A percentile compares a stretch with the other conserved stretches of the same genome.
Evolutionary conservation across 1,140 invertebrate genomes (phyloP).

Genomic region (Megalonaias nervosa): DNA sequence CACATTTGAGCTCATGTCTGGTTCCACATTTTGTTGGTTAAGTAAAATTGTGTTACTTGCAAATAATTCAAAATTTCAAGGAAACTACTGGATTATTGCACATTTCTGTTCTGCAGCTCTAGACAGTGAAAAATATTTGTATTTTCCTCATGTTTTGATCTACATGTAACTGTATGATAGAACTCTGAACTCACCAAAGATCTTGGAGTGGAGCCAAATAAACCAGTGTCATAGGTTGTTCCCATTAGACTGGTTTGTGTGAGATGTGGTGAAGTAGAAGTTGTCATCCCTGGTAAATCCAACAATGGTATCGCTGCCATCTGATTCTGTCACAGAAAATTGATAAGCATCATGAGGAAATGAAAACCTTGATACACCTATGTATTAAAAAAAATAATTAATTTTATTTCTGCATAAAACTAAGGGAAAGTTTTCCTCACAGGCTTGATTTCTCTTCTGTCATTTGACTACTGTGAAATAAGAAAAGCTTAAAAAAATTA

Average conservation of each 20-base stretch:
- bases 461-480: too few species aligned
- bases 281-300: slow-evolving; percentile 40
- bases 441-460: too few species aligned
- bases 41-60: too few species aligned
- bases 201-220: slow-evolving; percentile 41
- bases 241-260: slow-evolving; percentile 23
- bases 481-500: too few species aligned
- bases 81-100: not conserved
- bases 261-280: slow-evolving; percentile 24
- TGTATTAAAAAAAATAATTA: too few species aligned
- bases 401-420: too few species aligned
- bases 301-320: slow-evolving; percentile 41
- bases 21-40: too few species aligned
- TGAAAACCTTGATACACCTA: too few species aligned
- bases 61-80: not conserved
- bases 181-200: slow-evolving; percentile 38
- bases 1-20: too few species aligned
- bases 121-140: not conserved
- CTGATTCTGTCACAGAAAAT: slow-evolving; percentile 36
- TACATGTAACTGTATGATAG: not conserved
- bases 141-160: not conserved
- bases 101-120: not conserved
- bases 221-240: slow-evolving; percentile 24
- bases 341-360: too few species aligned
- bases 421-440: too few species aligned